Base-by-base conservation (phyloP, 2,113 vertebrate genomes). In the Nesogale talazaci region DNA sequence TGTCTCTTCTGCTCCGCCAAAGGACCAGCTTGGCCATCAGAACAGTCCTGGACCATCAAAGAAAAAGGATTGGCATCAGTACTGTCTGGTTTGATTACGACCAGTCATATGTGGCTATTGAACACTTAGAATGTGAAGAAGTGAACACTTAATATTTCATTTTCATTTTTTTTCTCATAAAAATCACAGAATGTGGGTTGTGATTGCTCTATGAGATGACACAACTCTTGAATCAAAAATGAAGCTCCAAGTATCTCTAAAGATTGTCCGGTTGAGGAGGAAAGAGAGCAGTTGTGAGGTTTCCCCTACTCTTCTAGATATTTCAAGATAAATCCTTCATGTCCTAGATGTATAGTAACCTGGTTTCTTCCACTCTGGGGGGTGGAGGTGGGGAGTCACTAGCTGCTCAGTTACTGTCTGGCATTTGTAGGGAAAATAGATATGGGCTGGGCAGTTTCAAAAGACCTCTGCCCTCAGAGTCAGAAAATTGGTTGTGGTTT, bases 31-130 rank as follows among this genome's bases (percentile, higher is more conserved):
- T 46, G 25, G 31, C 36, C 27, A 46, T 9, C 46, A 8, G 38
- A 65, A 16, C 38, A 67, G 15, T 36, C 31, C n/a, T n/a, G 9
- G 12, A n/a, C n/a, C n/a, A n/a, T n/a, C n/a, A n/a, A n/a, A n/a
- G n/a, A n/a, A 12, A 2, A 36, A 29, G 3, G 36, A 34, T 59
- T 22, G 34, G 0, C 20, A 1, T 6, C 11, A 56, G n/a, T 2
- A 3, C 57, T 29, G 5, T 31, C 17, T 23, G 2, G 15, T 17
- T 23, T 17, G 27, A 34, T 19, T 36, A 27, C 38, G 31, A n/a
- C 11, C 5, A 36, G 36, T 23, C 52, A 36, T 17, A 7, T 20
- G n/a, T 31, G 83, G 40, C 25, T 46, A 11, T 25, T 10, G 23
- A 42, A 57, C 77, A 46, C 63, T 75, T 84, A 38, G 52, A 31